Conservation (phyloP, 2,113 vertebrate species). For the Pao palembangensis region DNA sequence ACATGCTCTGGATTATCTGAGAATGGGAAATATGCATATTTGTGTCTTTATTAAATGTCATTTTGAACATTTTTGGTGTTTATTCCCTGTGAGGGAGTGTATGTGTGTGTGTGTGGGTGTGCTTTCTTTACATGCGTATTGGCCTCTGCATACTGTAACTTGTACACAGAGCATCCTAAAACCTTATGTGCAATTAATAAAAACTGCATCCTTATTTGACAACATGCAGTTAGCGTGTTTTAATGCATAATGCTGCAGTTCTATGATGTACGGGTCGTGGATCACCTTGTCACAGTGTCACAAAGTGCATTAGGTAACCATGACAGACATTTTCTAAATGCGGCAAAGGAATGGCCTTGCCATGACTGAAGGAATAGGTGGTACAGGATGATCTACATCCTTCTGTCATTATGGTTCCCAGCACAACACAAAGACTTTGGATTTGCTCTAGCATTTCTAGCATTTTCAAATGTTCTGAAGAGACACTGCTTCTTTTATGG, state of each 20-base stretch:
- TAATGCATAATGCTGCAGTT: slow-evolving; percentile 26
- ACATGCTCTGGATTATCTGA: no score
- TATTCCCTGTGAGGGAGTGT: no score
- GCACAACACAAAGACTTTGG: slow-evolving; percentile 25
- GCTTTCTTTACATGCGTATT: no score
- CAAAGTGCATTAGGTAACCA: slow-evolving; percentile 73
- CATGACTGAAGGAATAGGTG: slow-evolving; percentile 66
- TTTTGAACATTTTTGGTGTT: no score
- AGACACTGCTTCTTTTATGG: neutral
- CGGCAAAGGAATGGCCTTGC: slow-evolving; percentile 76
- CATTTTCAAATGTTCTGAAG: neutral
- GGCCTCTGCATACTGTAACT: no score
- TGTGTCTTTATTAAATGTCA: no score
- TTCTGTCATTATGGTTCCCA: slow-evolving; percentile 41
- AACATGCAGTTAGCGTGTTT: slow-evolving; percentile 13
- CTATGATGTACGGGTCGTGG: slow-evolving; percentile 55
- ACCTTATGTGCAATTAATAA: neutral
- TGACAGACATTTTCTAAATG: slow-evolving; percentile 77
- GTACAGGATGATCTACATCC: slow-evolving; percentile 52
- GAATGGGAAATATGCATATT: no score
- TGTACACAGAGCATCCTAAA: no score
- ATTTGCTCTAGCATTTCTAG: slow-evolving; percentile 5
- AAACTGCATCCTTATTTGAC: neutral
- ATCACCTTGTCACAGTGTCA: slow-evolving; percentile 71
- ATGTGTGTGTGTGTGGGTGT: no score